Evolutionary conservation across 2,888 invertebrate species (phyloP).

Genomic region (Griposia aprilina): DNA sequence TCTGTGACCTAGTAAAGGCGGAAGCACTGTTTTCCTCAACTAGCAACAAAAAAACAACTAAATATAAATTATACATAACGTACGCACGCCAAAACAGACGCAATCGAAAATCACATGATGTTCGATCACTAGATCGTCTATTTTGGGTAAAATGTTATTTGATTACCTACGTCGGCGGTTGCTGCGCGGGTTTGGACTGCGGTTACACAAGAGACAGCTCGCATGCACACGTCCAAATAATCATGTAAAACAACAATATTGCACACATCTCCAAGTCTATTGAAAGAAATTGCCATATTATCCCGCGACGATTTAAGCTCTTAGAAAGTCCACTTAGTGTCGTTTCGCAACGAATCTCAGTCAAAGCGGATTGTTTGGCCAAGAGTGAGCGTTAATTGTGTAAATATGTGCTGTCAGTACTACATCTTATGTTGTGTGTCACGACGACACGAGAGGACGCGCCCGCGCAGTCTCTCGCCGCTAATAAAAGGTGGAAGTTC

Average conservation of each 20-base stretch:
- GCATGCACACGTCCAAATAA: conserved; percentile 30
- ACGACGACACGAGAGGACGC: conserved; percentile 32
- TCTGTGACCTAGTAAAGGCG: conserved; percentile 35
- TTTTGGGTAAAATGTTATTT: conserved; percentile 62
- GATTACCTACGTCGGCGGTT: conserved; percentile 55
- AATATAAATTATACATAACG: not conserved
- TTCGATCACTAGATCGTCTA: conserved; percentile 27
- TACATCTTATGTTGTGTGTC: conserved; percentile 47
- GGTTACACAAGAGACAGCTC: conserved; percentile 61
- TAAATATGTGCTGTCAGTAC: conserved; percentile 49
- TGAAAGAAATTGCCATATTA: conserved; percentile 61
- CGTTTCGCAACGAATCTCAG: conserved; percentile 57
- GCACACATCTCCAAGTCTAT: conserved; percentile 50
- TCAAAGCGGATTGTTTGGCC: conserved; percentile 46
- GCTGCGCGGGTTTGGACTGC: conserved; percentile 41
- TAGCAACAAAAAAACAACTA: conserved; percentile 1
- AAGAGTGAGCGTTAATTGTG: conserved; percentile 60
- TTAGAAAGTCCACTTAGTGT: conserved; percentile 57
- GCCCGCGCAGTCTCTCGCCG: conserved; percentile 29
- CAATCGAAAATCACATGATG: conserved; percentile 7
- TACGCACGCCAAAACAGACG: not conserved
- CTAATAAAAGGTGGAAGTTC: conserved; percentile 61
- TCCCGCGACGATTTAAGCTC: conserved; percentile 40
- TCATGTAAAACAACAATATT: conserved; percentile 58
- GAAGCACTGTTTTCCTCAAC: conserved; percentile 17